Evolutionary conservation across 2,113 vertebrate genomes (phyloP).

Genomic region (Phrynosoma platyrhinos): DNA sequence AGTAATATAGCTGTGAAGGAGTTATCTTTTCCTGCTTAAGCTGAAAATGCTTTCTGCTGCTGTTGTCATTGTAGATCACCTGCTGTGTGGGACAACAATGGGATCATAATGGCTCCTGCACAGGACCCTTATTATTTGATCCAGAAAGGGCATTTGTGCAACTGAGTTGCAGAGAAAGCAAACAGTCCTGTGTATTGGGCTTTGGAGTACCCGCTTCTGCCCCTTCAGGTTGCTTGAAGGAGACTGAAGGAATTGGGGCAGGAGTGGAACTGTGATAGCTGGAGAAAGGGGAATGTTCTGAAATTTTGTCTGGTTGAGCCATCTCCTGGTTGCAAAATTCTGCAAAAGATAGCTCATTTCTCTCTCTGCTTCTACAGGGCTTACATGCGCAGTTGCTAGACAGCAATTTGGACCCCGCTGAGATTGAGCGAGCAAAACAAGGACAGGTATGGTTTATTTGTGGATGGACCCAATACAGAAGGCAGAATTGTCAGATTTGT

Average conservation of each 20-base stretch:
- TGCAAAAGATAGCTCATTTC: background rate
- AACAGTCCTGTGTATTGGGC: background rate
- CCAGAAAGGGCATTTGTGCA: background rate
- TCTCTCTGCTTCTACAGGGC: conserved; percentile 63
- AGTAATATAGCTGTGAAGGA: too few relatives aligned
- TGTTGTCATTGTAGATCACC: too few relatives aligned
- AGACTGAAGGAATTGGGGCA: background rate
- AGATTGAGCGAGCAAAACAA: conserved; percentile 83
- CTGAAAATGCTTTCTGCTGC: too few relatives aligned
- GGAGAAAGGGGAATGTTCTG: background rate
- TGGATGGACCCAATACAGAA: too few relatives aligned
- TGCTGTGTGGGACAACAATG: too few relatives aligned
- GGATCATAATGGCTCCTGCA: background rate
- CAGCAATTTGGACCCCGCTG: conserved; percentile 87
- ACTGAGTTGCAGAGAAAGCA: too few relatives aligned
- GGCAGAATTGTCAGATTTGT: background rate
- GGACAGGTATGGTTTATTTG: conserved; percentile 81
- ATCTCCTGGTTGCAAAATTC: background rate
- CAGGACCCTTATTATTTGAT: background rate
- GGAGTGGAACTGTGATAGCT: background rate
- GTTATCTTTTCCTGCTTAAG: too few relatives aligned
- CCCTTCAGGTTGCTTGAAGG: too few relatives aligned
- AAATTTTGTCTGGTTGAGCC: rapidly evolving
- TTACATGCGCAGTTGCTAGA: conserved; percentile 84
- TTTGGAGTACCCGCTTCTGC: background rate